Evolutionary conservation across 2,113 vertebrate species (phyloP).

Genomic region (Athene cunicularia): DNA sequence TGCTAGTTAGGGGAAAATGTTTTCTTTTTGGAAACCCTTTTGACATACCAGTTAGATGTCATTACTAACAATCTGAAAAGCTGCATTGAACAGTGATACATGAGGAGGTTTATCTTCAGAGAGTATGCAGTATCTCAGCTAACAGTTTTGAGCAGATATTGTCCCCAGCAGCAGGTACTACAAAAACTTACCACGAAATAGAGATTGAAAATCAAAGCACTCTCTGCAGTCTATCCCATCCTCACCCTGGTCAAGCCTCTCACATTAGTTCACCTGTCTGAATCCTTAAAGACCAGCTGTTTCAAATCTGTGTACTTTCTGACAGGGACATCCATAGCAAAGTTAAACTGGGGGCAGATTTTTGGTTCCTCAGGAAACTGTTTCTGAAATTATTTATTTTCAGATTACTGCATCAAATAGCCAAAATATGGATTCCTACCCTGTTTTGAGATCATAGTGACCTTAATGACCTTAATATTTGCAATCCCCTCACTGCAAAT

Average conservation of each 20-base stretch:
- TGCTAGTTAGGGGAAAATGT: not conserved
- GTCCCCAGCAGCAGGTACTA: not conserved
- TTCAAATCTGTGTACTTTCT: not conserved
- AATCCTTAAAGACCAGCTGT: not conserved
- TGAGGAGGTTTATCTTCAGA: not conserved
- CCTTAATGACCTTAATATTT: conserved; percentile 61
- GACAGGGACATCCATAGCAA: not conserved
- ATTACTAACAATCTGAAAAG: not conserved
- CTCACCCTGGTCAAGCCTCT: not conserved
- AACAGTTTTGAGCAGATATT: not conserved
- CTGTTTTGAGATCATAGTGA: conserved; percentile 56
- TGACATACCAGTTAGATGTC: not conserved
- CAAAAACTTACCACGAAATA: not conserved
- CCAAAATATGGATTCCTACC: conserved; percentile 33
- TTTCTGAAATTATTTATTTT: conserved; percentile 49
- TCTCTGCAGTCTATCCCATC: not conserved
- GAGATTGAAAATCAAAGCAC: not conserved
- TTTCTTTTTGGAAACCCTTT: not conserved
- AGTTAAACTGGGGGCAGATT: not conserved
- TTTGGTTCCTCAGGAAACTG: conserved; percentile 6
- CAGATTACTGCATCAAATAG: not conserved
- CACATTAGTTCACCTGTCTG: not conserved
- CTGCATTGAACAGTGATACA: not conserved
- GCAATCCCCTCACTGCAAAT: conserved; percentile 44
- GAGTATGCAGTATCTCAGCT: not conserved